Evolutionary conservation across 1,140 invertebrate genomes (phyloP).

Genomic region (Diachasma alloeum): DNA sequence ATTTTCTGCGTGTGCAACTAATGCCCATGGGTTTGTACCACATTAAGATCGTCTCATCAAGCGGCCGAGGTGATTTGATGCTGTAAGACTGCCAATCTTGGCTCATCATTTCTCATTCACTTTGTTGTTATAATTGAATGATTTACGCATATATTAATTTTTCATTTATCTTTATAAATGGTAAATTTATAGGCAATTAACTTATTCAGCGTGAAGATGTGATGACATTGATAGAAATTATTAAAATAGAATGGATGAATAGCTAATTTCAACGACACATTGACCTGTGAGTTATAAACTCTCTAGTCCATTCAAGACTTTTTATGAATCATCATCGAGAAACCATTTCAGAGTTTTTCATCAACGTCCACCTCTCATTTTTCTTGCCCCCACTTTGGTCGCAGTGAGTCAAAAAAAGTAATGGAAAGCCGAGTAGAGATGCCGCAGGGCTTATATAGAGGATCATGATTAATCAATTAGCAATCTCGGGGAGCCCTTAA

Average conservation of each 20-base stretch:
- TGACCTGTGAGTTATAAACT: neutral
- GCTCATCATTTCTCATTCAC: neutral
- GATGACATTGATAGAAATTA: neutral
- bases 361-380: neutral
- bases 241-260: neutral
- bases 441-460: constrained; percentile 23
- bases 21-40: neutral
- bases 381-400: neutral
- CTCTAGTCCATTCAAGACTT: neutral
- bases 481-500: constrained; percentile 43
- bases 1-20: constrained; percentile 42
- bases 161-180: neutral
- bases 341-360: neutral
- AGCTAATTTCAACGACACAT: neutral
- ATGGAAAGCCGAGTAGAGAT: constrained; percentile 1
- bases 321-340: constrained; percentile 8
- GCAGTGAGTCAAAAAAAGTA: neutral
- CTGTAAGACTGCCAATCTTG: neutral
- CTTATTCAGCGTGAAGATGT: neutral
- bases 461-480: constrained; percentile 56
- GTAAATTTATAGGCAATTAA: neutral
- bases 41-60: neutral
- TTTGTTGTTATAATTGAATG: neutral
- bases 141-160: neutral
- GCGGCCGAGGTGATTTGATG: neutral